These are phyloP conservation scores for Notodonta dromedarius DNA, from an alignment of 2,888 invertebrate genomes.

Conservation along the genomic window DNA sequence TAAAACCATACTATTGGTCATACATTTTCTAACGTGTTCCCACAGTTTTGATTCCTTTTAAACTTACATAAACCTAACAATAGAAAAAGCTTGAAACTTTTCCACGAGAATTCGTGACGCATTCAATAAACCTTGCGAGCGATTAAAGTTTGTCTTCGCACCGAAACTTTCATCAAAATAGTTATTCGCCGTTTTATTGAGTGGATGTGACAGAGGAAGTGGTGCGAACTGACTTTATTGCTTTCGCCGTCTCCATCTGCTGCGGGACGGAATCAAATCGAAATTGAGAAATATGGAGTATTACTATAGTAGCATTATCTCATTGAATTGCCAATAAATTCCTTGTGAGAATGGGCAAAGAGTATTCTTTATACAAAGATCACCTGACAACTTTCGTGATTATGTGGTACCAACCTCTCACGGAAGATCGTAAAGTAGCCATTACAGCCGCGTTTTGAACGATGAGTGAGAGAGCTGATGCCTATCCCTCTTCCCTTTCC, in stretches of 20 bases:
- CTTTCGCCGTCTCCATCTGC: slow-evolving; percentile 14
- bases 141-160: slow-evolving; percentile 6
- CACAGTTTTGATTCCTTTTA: background rate
- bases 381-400: too few species aligned
- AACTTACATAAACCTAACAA: background rate
- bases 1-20: too few species aligned
- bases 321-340: too few species aligned
- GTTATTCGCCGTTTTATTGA: slow-evolving; percentile 23
- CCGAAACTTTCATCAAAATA: slow-evolving; percentile 13
- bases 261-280: background rate
- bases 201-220: slow-evolving; percentile 11
- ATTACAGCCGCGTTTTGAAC: too few species aligned
- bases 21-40: too few species aligned
- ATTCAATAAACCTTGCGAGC: background rate
- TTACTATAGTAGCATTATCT: too few species aligned
- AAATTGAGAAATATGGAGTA: background rate
- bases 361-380: too few species aligned
- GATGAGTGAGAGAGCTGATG: too few species aligned
- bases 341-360: too few species aligned
- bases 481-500: too few species aligned
- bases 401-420: too few species aligned
- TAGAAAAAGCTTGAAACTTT: background rate
- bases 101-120: background rate
- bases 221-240: slow-evolving; percentile 18
- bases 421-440: too few species aligned